Base-by-base conservation (phyloP, 2,113 vertebrate species). In the Leuciscus idus region DNA sequence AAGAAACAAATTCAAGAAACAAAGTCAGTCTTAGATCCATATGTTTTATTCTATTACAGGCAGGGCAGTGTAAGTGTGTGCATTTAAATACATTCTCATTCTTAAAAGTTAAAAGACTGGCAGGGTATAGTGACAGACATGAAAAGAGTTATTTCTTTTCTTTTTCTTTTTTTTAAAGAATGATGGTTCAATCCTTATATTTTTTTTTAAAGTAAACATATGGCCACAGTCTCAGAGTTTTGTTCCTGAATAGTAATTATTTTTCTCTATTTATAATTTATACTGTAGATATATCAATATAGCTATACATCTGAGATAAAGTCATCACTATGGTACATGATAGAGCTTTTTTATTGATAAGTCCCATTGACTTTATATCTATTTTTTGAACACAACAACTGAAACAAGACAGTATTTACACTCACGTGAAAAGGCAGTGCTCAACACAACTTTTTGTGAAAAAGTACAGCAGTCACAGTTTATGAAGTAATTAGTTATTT, bases 81-180 rank as follows among this genome's bases (percentile, higher is more conserved):
- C 77, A 76, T 88, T 89, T 91, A 91, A 92, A 93, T 95, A 95
- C 94, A 95, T 95, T 95, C 94, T 93, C 92, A 92, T 92, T 92
- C 86, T 90, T 90, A 89, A 91, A 85, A 92, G 92, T 81, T 55
- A 30, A 87, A 88, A 90, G 87, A 91, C 78, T 86, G 90, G 91
- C 89, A 92, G 93, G 92, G 93, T 94, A 36, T 70, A 93, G 90
- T 94, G 93, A 89, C 93, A 93, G 93, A 95, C 93, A 90, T 93
- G 91, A 90, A 93, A 91, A 94, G 92, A 93, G 92, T 92, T 92
- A 89, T 92, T 92, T 83, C 43, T 89, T 43, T 43, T 61, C 23
- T 76, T 30, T 74, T n/a, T 43, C 85, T 75, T 90, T 92, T 91
- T 86, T 90, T 89, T 91, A 89, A 90, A 91, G 89, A 93, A 90